phyloP scores from a whole-genome alignment of 2,888 invertebrate genomes.

The Agrochola lota region DNA sequence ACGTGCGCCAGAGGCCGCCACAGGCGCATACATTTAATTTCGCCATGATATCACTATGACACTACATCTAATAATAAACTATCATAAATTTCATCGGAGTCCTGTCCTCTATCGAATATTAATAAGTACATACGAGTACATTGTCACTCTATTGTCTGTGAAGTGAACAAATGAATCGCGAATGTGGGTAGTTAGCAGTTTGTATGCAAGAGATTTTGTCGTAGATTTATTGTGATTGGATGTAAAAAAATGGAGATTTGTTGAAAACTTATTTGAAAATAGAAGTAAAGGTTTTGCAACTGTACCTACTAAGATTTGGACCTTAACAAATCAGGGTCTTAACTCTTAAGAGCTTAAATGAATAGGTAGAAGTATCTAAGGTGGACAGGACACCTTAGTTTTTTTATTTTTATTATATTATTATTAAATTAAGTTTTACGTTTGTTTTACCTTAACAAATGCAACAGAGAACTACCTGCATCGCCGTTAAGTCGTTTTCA shows the following conservation, averaged over 20 bases:
- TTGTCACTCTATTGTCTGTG: slow-evolving; percentile 51
- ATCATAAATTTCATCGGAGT: slow-evolving; percentile 78
- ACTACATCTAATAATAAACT: slow-evolving; percentile 75
- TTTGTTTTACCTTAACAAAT: not conserved
- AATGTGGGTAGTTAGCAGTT: slow-evolving; percentile 39
- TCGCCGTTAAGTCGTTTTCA: not conserved
- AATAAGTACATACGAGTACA: slow-evolving; percentile 54
- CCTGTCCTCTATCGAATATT: slow-evolving; percentile 66
- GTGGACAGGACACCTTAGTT: not conserved
- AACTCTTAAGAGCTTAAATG: not conserved
- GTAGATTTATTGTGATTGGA: slow-evolving; percentile 19
- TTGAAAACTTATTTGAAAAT: not conserved
- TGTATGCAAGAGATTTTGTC: slow-evolving; percentile 34
- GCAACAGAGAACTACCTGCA: not conserved
- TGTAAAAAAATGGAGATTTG: slow-evolving; percentile 16
- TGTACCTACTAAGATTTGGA: not conserved
- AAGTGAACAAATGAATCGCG: slow-evolving; percentile 30
- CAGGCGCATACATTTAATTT: slow-evolving; percentile 58
- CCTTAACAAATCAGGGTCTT: not conserved
- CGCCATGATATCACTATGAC: slow-evolving; percentile 78
- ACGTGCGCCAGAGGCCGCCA: slow-evolving; percentile 54
- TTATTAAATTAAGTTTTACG: not conserved
- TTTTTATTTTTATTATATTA: no score
- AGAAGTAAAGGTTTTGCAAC: not conserved
- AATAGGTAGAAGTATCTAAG: no score